phyloP scores from a whole-genome alignment of 2,888 invertebrate genomes.

The Flexamia atlantica region DNA sequence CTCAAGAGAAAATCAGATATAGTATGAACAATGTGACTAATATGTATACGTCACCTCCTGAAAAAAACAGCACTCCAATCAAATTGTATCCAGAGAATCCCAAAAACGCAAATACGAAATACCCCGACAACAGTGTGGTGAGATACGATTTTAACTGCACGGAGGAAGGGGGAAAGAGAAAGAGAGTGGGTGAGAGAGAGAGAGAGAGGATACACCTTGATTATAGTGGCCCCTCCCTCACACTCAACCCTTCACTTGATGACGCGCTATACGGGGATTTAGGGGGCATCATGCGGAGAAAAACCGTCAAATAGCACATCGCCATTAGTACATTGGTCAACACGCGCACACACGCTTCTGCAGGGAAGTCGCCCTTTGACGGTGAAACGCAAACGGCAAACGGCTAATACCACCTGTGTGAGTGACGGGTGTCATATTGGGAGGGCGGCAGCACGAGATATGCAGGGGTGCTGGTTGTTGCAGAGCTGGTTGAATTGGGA shows the following conservation, averaged over 20 bases:
- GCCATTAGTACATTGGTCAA: constrained; percentile 53
- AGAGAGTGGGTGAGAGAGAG: not conserved
- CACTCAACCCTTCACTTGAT: constrained; percentile 59
- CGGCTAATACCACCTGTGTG: not conserved
- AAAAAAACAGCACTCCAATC: not conserved
- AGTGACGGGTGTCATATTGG: not conserved
- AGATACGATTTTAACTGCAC: too few species aligned
- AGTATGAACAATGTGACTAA: too few species aligned
- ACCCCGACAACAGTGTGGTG: too few species aligned
- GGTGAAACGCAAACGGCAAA: too few species aligned
- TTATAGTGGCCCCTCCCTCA: constrained; percentile 56
- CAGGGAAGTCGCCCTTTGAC: constrained; percentile 25
- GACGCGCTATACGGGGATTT: constrained; percentile 61
- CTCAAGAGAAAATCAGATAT: too few species aligned
- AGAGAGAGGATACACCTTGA: constrained; percentile 50
- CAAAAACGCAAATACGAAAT: too few species aligned
- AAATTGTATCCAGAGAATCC: too few species aligned
- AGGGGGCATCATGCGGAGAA: constrained; percentile 47
- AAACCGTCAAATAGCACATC: constrained; percentile 46
- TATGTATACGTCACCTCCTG: too few species aligned
- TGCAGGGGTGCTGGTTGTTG: not conserved
- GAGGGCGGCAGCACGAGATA: not conserved
- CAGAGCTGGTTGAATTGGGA: too few species aligned
- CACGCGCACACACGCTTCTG: not conserved
- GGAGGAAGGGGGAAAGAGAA: not conserved